These are phyloP conservation scores for Pogonocichla stellata DNA, from an alignment of 2,113 vertebrate genomes.

Conservation along the genomic window DNA sequence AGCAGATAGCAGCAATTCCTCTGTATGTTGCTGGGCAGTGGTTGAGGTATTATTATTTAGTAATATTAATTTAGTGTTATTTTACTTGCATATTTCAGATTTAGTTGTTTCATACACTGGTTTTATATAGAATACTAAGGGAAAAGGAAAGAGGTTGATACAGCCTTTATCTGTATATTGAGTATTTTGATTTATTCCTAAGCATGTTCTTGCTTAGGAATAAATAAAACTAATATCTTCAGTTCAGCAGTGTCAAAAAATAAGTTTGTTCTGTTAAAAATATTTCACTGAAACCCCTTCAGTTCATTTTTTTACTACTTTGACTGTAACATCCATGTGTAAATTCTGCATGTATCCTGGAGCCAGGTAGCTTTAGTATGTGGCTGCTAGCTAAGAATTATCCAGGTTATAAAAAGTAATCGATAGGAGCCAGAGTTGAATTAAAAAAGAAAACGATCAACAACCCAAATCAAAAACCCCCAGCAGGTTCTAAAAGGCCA, in stretches of 20 bases:
- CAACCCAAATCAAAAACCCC: neutral
- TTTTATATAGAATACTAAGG: neutral
- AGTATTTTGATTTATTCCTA: neutral
- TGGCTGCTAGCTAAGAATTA: neutral
- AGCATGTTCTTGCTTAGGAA: neutral
- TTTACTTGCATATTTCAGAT: neutral
- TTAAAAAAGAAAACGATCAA: neutral
- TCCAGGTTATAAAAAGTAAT: neutral
- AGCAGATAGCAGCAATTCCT: neutral
- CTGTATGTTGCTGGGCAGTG: neutral
- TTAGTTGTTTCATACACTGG: neutral
- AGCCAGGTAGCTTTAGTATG: neutral
- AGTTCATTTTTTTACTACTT: neutral
- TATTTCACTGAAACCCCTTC: neutral
- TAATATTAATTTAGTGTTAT: neutral
- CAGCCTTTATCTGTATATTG: neutral
- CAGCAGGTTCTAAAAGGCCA: neutral
- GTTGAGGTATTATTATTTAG: neutral
- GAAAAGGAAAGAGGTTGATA: neutral
- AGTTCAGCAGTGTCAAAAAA: neutral
- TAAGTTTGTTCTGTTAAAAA: neutral
- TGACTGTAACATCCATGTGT: neutral
- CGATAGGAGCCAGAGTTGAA: neutral
- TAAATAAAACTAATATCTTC: neutral
- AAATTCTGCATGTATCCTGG: neutral